Percentiles rank a stretch among this genome's conserved stretches.
phyloP scores from a whole-genome alignment of 2,888 invertebrate species.

The Agrotis puta region DNA sequence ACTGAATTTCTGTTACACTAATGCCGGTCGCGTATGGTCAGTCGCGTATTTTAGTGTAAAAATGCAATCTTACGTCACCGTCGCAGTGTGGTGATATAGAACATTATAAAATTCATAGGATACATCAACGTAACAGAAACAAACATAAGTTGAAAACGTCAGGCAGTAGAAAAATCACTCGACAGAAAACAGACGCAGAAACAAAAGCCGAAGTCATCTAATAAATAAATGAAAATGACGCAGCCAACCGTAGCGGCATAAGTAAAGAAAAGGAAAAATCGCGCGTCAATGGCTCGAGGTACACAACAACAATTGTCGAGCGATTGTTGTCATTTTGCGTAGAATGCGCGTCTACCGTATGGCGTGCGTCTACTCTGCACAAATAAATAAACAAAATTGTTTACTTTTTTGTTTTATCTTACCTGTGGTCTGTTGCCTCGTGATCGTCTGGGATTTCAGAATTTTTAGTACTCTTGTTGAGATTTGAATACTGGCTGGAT shows the following conservation, averaged over 20 bases:
- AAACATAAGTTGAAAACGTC: neutral
- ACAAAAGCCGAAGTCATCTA: constrained; percentile 58
- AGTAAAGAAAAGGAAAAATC: constrained; percentile 74
- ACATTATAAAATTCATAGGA: too few species aligned
- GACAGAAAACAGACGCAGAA: constrained; percentile 26
- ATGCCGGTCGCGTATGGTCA: too few species aligned
- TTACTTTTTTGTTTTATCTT: constrained; percentile 65
- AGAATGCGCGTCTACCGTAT: constrained; percentile 81
- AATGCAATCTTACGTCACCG: too few species aligned
- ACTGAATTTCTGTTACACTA: too few species aligned
- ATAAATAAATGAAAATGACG: constrained; percentile 74
- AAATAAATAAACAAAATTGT: constrained; percentile 78
- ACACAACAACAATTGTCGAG: constrained; percentile 87
- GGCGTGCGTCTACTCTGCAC: constrained; percentile 82
- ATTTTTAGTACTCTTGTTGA: constrained; percentile 33
- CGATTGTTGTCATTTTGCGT: constrained; percentile 88
- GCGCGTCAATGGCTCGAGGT: constrained; percentile 72
- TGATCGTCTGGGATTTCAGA: constrained; percentile 32
- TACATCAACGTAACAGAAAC: too few species aligned
- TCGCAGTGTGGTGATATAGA: too few species aligned
- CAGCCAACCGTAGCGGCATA: constrained; percentile 67
- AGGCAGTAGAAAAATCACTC: constrained; percentile 9
- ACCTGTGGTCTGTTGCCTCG: constrained; percentile 62
- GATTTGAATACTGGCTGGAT: constrained; percentile 18
- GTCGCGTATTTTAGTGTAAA: too few species aligned